Conservation (phyloP, 92 coral and sea anemone genomes). For the Umimayanthus kanabou region DNA sequence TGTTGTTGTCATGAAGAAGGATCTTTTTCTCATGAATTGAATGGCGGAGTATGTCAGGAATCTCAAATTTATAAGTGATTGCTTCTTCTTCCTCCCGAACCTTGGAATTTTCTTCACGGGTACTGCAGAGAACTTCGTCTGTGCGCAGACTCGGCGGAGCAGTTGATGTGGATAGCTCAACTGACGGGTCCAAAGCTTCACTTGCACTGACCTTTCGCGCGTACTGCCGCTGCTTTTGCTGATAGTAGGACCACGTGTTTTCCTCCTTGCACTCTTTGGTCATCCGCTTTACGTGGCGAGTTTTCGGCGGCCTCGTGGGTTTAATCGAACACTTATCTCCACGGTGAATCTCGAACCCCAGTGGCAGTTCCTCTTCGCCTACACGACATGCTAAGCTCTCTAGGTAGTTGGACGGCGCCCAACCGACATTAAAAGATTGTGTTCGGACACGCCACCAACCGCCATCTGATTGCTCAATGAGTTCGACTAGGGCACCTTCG, state of each 20-base stretch:
- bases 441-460: slow-evolving; percentile 99
- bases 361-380: background rate
- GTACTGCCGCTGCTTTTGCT: slow-evolving; percentile 39
- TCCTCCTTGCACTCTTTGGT: slow-evolving; percentile 55
- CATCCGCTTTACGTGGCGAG: slow-evolving; percentile 41
- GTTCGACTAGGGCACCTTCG: slow-evolving; percentile 79
- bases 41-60: background rate
- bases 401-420: slow-evolving; percentile 96
- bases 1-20: too few relatives aligned
- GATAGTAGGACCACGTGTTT: slow-evolving; percentile 30
- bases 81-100: background rate
- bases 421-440: slow-evolving; percentile 74
- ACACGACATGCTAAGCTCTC: slow-evolving; percentile 42
- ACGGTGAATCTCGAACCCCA: background rate
- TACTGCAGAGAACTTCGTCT: background rate
- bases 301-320: slow-evolving; percentile 28
- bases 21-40: background rate
- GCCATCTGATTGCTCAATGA: slow-evolving; percentile 74
- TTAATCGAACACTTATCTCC: background rate
- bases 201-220: background rate
- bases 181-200: background rate
- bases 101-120: background rate
- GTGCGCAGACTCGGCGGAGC: background rate
- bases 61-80: background rate
- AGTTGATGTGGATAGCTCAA: background rate